These are phyloP conservation scores for Apis laboriosa DNA, from an alignment of 1,140 invertebrate genomes.

Conservation along the genomic window DNA sequence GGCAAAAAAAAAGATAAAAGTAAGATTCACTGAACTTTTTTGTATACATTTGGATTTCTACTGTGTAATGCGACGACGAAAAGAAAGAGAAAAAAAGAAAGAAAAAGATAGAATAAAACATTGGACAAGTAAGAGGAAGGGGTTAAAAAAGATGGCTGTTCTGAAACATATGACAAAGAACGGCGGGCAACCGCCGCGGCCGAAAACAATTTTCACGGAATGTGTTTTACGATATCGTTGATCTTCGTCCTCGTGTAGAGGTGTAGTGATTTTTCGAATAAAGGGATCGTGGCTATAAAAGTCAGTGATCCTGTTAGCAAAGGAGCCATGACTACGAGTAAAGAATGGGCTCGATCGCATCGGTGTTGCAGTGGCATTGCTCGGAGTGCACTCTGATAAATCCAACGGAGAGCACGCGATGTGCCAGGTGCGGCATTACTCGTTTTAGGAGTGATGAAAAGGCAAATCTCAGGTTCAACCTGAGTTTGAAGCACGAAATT, in stretches of 20 bases:
- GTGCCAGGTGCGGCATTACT: constrained; percentile 88
- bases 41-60: constrained; percentile 11
- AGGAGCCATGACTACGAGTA: constrained; percentile 78
- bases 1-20: constrained; percentile 8
- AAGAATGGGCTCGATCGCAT: constrained; percentile 93
- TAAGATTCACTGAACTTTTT: neutral
- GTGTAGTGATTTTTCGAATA: constrained; percentile 15
- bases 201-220: constrained; percentile 34
- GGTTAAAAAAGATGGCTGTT: constrained; percentile 74
- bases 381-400: constrained; percentile 92
- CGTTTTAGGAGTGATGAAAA: constrained; percentile 75
- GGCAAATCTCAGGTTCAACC: constrained; percentile 45
- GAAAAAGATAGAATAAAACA: constrained; percentile 14
- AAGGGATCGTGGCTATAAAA: constrained; percentile 41
- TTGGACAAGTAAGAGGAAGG: neutral
- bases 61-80: constrained; percentile 12
- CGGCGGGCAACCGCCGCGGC: constrained; percentile 69
- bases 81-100: neutral
- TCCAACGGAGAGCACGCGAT: constrained; percentile 89
- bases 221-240: constrained; percentile 48
- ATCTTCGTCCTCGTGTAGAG: constrained; percentile 43
- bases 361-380: constrained; percentile 94
- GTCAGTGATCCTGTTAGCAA: constrained; percentile 57
- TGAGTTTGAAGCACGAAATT: constrained; percentile 29
- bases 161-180: constrained; percentile 79